These are phyloP conservation scores for Coelinius sp. DNA, from an alignment of 2,888 invertebrate species.

Conservation along the genomic window DNA sequence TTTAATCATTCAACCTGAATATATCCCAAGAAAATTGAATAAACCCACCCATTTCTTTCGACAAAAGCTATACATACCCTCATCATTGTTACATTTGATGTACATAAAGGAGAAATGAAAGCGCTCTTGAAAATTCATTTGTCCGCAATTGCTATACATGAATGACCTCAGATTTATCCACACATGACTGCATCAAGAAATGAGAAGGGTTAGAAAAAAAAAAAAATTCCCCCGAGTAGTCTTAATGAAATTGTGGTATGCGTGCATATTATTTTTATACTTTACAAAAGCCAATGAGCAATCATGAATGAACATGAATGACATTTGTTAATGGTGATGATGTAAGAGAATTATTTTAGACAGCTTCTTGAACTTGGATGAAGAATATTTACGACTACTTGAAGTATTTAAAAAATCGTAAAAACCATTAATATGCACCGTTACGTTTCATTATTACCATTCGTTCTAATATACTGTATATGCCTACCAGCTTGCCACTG, in stretches of 20 bases:
- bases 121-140: constrained; percentile 60
- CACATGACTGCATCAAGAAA: constrained; percentile 8
- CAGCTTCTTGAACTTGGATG: neutral
- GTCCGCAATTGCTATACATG: constrained; percentile 50
- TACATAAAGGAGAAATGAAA: constrained; percentile 46
- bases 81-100: constrained; percentile 28
- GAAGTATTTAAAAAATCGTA: constrained; percentile 48
- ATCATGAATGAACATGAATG: no score
- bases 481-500: constrained; percentile 50
- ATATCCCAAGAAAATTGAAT: constrained; percentile 11
- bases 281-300: neutral
- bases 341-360: neutral
- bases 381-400: neutral
- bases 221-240: no score
- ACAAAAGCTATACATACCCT: neutral
- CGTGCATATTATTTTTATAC: neutral
- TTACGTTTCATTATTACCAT: constrained; percentile 63
- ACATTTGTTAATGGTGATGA: neutral
- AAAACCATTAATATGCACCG: constrained; percentile 61
- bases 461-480: constrained; percentile 64
- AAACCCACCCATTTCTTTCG: neutral
- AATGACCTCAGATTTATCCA: constrained; percentile 9
- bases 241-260: constrained; percentile 9
- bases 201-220: constrained; percentile 15
- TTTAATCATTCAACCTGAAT: neutral